Evolutionary conservation across 2,888 invertebrate species (phyloP).

Genomic region (Calameuta pallipes): DNA sequence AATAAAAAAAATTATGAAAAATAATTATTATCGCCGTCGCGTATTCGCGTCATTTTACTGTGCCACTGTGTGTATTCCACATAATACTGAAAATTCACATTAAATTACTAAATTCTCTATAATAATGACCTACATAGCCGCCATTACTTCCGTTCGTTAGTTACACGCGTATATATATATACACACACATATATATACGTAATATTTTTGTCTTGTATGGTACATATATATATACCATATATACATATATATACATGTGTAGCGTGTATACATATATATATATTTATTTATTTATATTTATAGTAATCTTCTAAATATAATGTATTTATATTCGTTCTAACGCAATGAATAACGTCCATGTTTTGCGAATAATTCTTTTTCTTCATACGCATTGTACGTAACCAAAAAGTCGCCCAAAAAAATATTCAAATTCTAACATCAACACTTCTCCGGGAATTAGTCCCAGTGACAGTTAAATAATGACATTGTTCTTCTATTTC

Average conservation of each 20-base stretch:
- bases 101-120: conserved; percentile 29
- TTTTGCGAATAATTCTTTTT: conserved; percentile 24
- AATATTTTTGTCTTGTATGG: conserved; percentile 29
- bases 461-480: background rate
- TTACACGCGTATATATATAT: conserved; percentile 13
- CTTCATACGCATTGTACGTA: too few species aligned
- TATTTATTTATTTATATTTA: conserved; percentile 19
- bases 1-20: too few species aligned
- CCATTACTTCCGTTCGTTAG: background rate
- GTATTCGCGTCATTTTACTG: background rate
- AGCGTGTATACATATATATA: conserved; percentile 23
- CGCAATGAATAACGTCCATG: conserved; percentile 41
- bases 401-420: too few species aligned
- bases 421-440: too few species aligned
- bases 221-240: background rate
- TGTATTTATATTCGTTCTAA: conserved; percentile 47
- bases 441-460: too few species aligned
- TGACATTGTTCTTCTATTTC: conserved; percentile 19
- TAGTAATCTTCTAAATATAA: conserved; percentile 37
- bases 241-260: background rate
- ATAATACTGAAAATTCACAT: conserved; percentile 33
- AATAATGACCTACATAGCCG: conserved; percentile 16
- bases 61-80: conserved; percentile 1
- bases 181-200: conserved; percentile 36
- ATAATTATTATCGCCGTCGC: too few species aligned